A percentile compares a stretch with the other conserved stretches of the same genome.
Evolutionary conservation across 2,888 invertebrate genomes (phyloP).

Genomic region (Nebria salina): DNA sequence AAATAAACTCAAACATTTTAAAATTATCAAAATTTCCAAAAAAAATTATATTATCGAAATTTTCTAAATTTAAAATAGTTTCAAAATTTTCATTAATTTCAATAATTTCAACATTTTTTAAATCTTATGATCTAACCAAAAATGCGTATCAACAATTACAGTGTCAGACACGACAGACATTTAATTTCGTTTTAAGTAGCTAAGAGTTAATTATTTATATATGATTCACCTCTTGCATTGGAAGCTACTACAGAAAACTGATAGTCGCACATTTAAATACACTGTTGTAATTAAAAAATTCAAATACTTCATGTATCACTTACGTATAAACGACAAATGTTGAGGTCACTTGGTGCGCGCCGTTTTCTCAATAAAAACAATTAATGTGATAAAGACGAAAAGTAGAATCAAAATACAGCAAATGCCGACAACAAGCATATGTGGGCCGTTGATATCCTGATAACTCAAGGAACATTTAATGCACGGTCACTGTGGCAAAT

Average conservation of each 20-base stretch:
- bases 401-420: slow-evolving; percentile 84
- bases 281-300: no score
- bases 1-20: no score
- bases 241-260: no score
- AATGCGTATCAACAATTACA: no score
- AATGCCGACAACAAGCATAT: slow-evolving; percentile 84
- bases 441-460: slow-evolving; percentile 48
- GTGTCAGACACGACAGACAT: neutral
- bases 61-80: no score
- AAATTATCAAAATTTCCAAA: no score
- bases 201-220: neutral
- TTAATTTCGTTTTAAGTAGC: neutral
- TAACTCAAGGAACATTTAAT: neutral
- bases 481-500: slow-evolving; percentile 48
- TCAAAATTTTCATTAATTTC: no score
- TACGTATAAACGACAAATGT: neutral
- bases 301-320: no score
- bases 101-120: no score
- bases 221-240: neutral
- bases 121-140: no score
- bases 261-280: no score
- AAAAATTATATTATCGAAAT: no score
- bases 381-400: slow-evolving; percentile 83
- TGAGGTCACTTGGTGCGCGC: slow-evolving; percentile 61
- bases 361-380: slow-evolving; percentile 81